Evolutionary conservation across 2,113 vertebrate species (phyloP).

Genomic region (Takifugu flavidus): DNA sequence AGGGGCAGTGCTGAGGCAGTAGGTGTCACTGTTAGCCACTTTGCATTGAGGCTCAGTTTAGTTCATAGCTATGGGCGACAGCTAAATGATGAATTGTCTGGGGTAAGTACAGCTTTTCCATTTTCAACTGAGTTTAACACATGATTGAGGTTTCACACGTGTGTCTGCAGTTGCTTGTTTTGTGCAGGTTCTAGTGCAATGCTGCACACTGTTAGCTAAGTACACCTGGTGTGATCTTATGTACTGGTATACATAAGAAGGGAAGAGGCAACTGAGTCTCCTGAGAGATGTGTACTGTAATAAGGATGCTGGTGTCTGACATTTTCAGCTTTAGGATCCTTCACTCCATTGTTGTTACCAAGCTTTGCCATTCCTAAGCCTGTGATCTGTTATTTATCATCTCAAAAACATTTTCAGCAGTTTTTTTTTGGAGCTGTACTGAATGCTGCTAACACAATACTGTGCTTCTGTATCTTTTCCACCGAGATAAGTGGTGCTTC

Average conservation of each 20-base stretch:
- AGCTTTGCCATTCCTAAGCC: background rate
- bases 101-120: conserved; percentile 76
- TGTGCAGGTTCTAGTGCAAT: background rate
- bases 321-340: background rate
- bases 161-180: background rate
- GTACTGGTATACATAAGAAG: background rate
- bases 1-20: conserved; percentile 15
- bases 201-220: conserved; percentile 2
- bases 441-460: background rate
- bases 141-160: background rate
- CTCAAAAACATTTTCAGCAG: background rate
- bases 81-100: conserved; percentile 82
- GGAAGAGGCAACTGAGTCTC: conserved; percentile 9
- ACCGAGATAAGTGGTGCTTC: conserved; percentile 27
- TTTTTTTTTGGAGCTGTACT: background rate
- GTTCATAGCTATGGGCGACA: conserved; percentile 48
- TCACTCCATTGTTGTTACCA: background rate
- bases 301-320: conserved; percentile 2
- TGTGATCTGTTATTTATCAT: background rate
- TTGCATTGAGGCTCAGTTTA: conserved; percentile 11
- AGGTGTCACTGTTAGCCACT: conserved; percentile 14
- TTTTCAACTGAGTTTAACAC: background rate
- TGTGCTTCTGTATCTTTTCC: conserved; percentile 4
- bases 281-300: background rate
- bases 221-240: conserved; percentile 3